Base-by-base conservation (phyloP, 1,140 invertebrate species). In the Drosophila malerkotliana region DNA sequence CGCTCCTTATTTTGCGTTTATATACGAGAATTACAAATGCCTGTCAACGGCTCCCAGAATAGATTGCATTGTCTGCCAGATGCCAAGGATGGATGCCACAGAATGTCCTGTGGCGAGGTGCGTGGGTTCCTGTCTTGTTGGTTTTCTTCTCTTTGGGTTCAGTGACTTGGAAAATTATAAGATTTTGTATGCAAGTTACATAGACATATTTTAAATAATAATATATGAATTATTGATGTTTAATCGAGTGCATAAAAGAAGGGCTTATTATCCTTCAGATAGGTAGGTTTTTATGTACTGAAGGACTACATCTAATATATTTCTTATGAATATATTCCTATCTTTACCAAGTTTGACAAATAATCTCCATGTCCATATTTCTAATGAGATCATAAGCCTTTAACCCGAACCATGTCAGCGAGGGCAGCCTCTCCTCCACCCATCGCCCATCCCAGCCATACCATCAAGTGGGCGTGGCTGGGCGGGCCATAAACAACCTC, bases 401-500 rank as follows among this genome's bases (percentile, higher is more conserved):
- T 49, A 62, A 30, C 58, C 62, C 32, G 7, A 6, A 14, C 56
- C 41, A 21, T 47, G 45, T 47, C 55, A 45, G 41, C 15, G 55
- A 30, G 14, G 55, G 52, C 18, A 55, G 18, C 28, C 37, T 6
- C 15, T 9, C 15, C 45, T 51, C 21, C 49, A 12, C 49, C 28
- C 15, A 37, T 30, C 34, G 39, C 37, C 39, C 77, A n/a, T 4
- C 12, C 12, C 4, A 41, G 39, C 12, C 32, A 10, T 32, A 14
- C 8, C 39, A 87, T 63, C 68, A 82, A 75, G 69, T 73, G 82
- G 81, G 81, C 78, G 81, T 85, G 79, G 51, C 24, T 61, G 74
- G 82, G 74, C 67, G 77, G 77, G 59, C 52, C 81, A 87, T 85
- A 85, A 85, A 85, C 74, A 85, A 87, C 61, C 77, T 78, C 77